These are phyloP conservation scores for Papio anubis DNA, from an alignment of 2,113 vertebrate genomes.

Conservation along the genomic window DNA sequence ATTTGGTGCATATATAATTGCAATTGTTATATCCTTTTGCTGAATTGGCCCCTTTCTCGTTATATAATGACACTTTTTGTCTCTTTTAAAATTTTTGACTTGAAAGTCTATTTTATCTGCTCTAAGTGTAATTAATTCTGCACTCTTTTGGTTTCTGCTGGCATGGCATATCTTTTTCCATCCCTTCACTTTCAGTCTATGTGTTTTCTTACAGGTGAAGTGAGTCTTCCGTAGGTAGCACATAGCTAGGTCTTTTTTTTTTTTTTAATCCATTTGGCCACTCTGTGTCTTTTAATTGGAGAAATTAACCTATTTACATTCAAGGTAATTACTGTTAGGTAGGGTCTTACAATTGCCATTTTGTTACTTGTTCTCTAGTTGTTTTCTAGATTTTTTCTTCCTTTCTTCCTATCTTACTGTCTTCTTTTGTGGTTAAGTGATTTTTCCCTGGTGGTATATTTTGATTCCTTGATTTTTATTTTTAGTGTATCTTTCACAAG, in stretches of 20 bases:
- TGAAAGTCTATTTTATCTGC: neutral
- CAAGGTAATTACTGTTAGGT: neutral
- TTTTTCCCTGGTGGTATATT: neutral
- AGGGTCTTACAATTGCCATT: neutral
- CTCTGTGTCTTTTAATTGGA: neutral
- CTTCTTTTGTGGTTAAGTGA: neutral
- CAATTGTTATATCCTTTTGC: neutral
- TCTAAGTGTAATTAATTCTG: neutral
- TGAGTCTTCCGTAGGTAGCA: neutral
- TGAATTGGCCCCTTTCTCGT: neutral
- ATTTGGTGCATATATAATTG: neutral
- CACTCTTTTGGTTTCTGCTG: neutral
- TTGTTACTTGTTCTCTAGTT: neutral
- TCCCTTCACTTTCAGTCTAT: neutral
- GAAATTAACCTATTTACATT: neutral
- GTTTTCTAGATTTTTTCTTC: neutral
- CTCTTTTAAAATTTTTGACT: neutral
- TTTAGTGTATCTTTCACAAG: neutral
- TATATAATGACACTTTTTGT: neutral
- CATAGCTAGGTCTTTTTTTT: neutral
- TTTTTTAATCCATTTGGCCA: neutral
- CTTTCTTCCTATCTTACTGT: neutral
- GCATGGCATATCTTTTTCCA: neutral
- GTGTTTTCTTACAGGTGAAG: neutral
- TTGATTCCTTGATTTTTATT: no score